phyloP scores from a whole-genome alignment of 92 coral and sea anemone species.

The Epizoanthus illoricatus region DNA sequence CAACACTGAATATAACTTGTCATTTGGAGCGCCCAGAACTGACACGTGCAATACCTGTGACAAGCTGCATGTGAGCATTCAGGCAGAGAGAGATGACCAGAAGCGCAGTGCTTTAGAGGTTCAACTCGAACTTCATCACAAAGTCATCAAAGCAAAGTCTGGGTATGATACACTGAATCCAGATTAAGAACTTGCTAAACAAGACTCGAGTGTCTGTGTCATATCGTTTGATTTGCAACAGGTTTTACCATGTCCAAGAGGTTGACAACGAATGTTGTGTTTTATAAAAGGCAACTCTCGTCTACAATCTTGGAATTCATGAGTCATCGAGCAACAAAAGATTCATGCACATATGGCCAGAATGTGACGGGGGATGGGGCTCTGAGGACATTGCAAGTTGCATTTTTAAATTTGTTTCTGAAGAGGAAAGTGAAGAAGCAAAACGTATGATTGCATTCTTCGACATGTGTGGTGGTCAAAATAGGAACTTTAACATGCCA shows the following conservation, averaged over 20 bases:
- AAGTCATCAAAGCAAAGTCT: conserved; percentile 24
- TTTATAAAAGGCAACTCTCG: conserved; percentile 49
- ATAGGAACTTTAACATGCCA: conserved; percentile 33
- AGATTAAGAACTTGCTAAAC: conserved; percentile 34
- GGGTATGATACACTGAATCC: conserved; percentile 32
- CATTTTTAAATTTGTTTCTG: conserved; percentile 29
- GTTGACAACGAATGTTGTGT: conserved; percentile 44
- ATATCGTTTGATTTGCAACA: conserved; percentile 53
- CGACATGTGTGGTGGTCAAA: conserved; percentile 48
- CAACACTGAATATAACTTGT: conserved; percentile 43
- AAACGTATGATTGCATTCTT: conserved; percentile 43
- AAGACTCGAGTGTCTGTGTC: conserved; percentile 20
- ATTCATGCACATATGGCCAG: conserved; percentile 53
- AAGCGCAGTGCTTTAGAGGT: conserved; percentile 28
- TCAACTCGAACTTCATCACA: conserved; percentile 34
- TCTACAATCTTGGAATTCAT: conserved; percentile 41
- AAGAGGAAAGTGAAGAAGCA: conserved; percentile 28
- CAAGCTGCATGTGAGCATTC: conserved; percentile 16
- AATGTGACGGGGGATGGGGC: conserved; percentile 42
- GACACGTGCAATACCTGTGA: conserved; percentile 50
- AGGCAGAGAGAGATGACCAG: conserved; percentile 39
- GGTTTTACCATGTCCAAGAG: conserved; percentile 48
- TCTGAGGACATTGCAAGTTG: conserved; percentile 49
- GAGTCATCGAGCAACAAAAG: conserved; percentile 39
- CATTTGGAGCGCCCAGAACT: conserved; percentile 48